Evolutionary conservation across 1,140 invertebrate genomes (phyloP), one percentile per base, ranked within the genome.

Genomic region (Orius insidiosus): DNA sequence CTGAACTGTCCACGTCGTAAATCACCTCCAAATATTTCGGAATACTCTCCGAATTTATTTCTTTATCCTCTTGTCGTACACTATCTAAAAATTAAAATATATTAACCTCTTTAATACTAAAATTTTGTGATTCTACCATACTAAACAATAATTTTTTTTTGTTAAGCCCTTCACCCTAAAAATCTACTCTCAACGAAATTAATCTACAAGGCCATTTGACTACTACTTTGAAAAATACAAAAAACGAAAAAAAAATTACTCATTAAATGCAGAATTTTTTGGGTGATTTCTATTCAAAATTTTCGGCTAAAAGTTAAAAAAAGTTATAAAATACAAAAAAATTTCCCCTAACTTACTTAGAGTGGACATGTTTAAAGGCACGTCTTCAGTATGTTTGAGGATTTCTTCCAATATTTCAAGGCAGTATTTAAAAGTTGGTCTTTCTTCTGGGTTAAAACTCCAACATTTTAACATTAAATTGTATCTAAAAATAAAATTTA

Each of bases 351-450:
- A 43, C 41, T 43, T 30, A 43, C 41, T 43, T 4, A 43, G 14
- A 3, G 18, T 30, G 31, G 18, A 30, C 16, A 30, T 43, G 18
- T 18, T 43, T 30, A 43, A 30, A 14, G 41, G 31, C 10, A 43
- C 41, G 24, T 43, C 31, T 30, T 43, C 41, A 11, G 41, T 43
- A 6, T 43, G 41, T 14, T 18, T 30, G 2, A 43, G 11, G 9
- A 43, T 43, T 32, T 52, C 62, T 49, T 70, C 66, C 33, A 88
- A 63, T 10, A 74, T 65, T 52, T 75, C 71, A 14, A 84, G 62
- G 57, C 81, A 85, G 47, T 76, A 71, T 38, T 74, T 74, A 60
- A 92, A 90, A 14, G 73, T 78, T 7, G 85, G 85, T 36, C 86
- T 65, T 48, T 76, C 69, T 49, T 77, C 74, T 0, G 81, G 74